A percentile compares a stretch with the other conserved stretches of the same genome.
These are phyloP conservation scores for Megalops atlanticus DNA, from an alignment of 2,113 vertebrate genomes.

Conservation along the genomic window DNA sequence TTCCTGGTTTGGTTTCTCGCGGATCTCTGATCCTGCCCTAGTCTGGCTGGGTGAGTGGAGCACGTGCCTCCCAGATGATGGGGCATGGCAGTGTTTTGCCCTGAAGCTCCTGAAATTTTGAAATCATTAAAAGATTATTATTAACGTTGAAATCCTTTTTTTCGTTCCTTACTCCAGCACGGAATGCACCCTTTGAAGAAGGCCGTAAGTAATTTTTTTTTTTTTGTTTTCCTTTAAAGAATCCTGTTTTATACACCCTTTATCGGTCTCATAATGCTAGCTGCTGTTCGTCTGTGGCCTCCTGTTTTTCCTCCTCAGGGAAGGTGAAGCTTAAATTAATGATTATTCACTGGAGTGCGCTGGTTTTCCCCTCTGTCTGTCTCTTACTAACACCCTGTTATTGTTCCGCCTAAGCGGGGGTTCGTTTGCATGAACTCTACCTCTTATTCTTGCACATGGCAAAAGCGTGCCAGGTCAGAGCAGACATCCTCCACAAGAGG, in stretches of 20 bases:
- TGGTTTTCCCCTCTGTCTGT: not conserved
- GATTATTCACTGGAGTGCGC: not conserved
- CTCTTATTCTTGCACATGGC: not conserved
- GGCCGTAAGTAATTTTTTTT: slow-evolving; percentile 74
- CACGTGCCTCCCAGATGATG: too few species aligned
- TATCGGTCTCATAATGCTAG: not conserved
- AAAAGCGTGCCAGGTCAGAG: not conserved
- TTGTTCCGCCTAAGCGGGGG: too few species aligned
- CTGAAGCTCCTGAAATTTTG: too few species aligned
- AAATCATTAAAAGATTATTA: too few species aligned
- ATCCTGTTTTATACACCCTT: too few species aligned
- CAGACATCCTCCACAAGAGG: too few species aligned
- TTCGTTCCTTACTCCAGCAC: slow-evolving; percentile 64
- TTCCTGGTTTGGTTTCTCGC: not conserved
- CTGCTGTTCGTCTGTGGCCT: not conserved
- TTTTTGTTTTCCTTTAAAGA: too few species aligned
- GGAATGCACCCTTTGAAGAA: slow-evolving; percentile 63
- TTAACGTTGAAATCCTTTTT: not conserved
- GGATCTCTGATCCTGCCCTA: not conserved
- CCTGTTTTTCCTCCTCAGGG: not conserved
- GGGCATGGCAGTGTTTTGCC: too few species aligned
- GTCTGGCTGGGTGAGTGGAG: not conserved
- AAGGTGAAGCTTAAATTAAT: not conserved
- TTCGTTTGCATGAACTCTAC: not conserved
- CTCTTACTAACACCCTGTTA: not conserved